These are phyloP conservation scores for Phoebastria nigripes DNA, from an alignment of 2,797 vertebrate species.

Conservation along the genomic window DNA sequence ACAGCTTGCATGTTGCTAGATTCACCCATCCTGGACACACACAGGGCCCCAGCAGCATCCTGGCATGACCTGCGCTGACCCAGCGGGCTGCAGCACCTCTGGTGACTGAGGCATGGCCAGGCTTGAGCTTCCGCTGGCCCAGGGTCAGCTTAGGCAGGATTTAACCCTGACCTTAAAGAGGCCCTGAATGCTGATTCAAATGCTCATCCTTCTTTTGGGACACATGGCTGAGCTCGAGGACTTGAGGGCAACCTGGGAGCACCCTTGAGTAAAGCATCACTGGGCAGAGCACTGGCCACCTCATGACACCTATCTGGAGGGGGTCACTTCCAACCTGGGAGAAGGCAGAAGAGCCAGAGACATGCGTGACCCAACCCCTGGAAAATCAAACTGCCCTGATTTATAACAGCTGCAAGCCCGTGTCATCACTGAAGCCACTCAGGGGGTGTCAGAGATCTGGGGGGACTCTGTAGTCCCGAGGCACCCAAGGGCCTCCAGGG, in stretches of 20 bases:
- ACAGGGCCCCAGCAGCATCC: too few species aligned
- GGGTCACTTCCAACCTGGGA: neutral
- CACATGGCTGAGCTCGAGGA: neutral
- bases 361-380: neutral
- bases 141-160: neutral
- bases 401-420: neutral
- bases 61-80: rapidly evolving
- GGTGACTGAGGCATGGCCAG: neutral
- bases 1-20: neutral
- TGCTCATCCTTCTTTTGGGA: neutral
- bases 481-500: neutral
- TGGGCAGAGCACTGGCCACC: neutral
- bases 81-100: neutral
- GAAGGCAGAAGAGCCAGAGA: neutral
- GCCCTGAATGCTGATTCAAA: neutral
- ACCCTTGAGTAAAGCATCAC: neutral
- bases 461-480: neutral
- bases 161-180: neutral
- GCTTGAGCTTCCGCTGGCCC: neutral
- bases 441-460: neutral
- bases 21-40: neutral
- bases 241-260: neutral
- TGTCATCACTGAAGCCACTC: rapidly evolving
- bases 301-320: neutral
- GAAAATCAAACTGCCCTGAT: neutral